phyloP scores from a whole-genome alignment of 2,888 invertebrate genomes.

The Cerastoderma edule region DNA sequence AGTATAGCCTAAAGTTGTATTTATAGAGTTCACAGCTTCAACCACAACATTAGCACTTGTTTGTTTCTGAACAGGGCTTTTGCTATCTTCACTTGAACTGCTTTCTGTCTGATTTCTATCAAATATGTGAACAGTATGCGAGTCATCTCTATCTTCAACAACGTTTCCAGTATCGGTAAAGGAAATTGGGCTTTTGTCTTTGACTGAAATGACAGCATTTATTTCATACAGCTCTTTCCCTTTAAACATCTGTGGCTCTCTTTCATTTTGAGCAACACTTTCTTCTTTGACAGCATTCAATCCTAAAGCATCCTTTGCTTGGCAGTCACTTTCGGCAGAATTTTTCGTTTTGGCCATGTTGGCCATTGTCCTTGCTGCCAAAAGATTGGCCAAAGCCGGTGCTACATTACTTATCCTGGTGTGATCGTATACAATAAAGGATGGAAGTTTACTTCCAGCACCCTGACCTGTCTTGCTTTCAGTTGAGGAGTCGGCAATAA shows the following conservation, averaged over 20 bases:
- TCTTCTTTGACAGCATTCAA: not conserved
- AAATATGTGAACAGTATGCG: not conserved
- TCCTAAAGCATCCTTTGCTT: not conserved
- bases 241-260: not conserved
- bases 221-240: conserved; percentile 5
- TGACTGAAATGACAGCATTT: not conserved
- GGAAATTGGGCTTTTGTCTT: too few species aligned
- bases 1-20: conserved; percentile 63
- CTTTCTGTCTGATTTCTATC: not conserved
- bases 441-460: conserved; percentile 31
- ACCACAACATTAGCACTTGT: conserved; percentile 72
- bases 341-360: conserved; percentile 54
- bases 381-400: conserved; percentile 64
- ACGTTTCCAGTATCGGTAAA: not conserved
- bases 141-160: not conserved
- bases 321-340: conserved; percentile 37
- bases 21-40: conserved; percentile 67
- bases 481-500: not conserved
- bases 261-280: not conserved
- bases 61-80: not conserved
- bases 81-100: not conserved
- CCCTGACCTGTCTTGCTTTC: not conserved
- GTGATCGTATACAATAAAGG: conserved; percentile 58
- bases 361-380: conserved; percentile 63
- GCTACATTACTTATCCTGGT: conserved; percentile 63